A percentile compares a stretch with the other conserved stretches of the same genome.
Conservation (phyloP, 2,113 vertebrate species). For the Sapayoa aenigma region DNA sequence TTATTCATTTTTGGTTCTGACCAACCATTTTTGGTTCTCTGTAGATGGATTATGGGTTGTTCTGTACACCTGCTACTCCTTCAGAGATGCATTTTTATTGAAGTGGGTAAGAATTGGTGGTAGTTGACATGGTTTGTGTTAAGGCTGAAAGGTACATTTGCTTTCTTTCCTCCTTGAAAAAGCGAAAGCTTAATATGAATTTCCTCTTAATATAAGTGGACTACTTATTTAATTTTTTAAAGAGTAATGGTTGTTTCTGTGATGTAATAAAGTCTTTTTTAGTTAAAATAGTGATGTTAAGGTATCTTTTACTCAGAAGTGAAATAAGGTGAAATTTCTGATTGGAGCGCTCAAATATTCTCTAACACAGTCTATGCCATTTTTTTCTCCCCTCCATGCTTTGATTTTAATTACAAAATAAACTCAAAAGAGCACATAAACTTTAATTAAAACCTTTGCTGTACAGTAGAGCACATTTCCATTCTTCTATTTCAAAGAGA, state of each 20-base stretch:
- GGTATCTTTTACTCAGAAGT: neutral
- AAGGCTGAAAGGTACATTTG: neutral
- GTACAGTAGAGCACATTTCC: neutral
- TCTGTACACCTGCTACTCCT: neutral
- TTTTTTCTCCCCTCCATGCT: accelerated
- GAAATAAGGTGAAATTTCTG: neutral
- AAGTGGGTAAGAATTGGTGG: neutral
- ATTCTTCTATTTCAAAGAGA: neutral
- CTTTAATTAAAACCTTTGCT: neutral
- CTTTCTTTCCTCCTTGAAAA: neutral
- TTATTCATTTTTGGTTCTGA: neutral
- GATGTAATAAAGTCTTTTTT: neutral
- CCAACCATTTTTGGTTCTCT: neutral
- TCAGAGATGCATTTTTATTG: neutral
- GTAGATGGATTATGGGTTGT: neutral
- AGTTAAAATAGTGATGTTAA: neutral
- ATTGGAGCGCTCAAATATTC: neutral
- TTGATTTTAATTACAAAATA: neutral
- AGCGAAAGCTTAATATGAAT: neutral
- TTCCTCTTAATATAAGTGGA: neutral
- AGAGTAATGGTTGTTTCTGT: neutral
- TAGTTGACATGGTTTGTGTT: neutral
- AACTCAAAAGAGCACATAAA: neutral
- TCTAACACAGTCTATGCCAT: neutral
- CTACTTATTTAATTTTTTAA: neutral